These are phyloP conservation scores for Arothron firmamentum DNA, from an alignment of 2,113 vertebrate genomes.

Conservation along the genomic window DNA sequence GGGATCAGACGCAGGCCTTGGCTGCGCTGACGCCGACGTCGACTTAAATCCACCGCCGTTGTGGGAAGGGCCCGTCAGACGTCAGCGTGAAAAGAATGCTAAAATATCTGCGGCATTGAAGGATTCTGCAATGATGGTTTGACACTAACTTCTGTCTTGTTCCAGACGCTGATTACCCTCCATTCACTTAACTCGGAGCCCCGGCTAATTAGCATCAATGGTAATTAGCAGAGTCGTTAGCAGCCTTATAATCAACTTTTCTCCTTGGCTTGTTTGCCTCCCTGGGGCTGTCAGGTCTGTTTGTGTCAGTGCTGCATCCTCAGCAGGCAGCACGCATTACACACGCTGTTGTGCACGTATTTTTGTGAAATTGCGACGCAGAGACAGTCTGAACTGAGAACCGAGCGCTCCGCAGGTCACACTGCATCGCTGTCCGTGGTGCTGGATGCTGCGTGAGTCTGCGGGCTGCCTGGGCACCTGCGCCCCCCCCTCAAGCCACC, in stretches of 20 bases:
- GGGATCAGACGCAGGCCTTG: not conserved
- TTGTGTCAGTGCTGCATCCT: conserved; percentile 52
- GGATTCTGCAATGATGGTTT: conserved; percentile 66
- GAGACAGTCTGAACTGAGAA: conserved; percentile 51
- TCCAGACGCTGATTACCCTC: conserved; percentile 69
- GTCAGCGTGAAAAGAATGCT: conserved; percentile 20
- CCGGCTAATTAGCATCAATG: conserved; percentile 71
- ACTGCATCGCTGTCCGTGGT: conserved; percentile 32
- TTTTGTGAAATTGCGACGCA: conserved; percentile 48
- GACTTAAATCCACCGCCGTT: conserved; percentile 32
- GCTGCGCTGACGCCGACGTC: not conserved
- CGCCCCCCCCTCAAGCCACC: conserved; percentile 3
- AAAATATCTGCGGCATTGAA: conserved; percentile 47
- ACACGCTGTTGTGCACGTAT: conserved; percentile 62
- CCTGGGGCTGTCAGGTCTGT: conserved; percentile 69
- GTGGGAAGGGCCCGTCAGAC: conserved; percentile 29
- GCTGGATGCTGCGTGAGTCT: conserved; percentile 15
- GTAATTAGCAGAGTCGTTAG: conserved; percentile 75
- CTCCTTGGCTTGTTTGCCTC: conserved; percentile 66
- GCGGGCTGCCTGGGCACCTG: conserved; percentile 18
- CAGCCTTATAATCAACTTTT: conserved; percentile 76
- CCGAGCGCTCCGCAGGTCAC: conserved; percentile 19
- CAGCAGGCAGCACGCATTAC: conserved; percentile 66
- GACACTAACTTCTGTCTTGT: conserved; percentile 67
- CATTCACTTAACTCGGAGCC: conserved; percentile 68